Percentiles rank a stretch among this genome's conserved stretches.
Conservation (phyloP, 1,140 invertebrate species). For the Scaptodrosophila lebanonensis region DNA sequence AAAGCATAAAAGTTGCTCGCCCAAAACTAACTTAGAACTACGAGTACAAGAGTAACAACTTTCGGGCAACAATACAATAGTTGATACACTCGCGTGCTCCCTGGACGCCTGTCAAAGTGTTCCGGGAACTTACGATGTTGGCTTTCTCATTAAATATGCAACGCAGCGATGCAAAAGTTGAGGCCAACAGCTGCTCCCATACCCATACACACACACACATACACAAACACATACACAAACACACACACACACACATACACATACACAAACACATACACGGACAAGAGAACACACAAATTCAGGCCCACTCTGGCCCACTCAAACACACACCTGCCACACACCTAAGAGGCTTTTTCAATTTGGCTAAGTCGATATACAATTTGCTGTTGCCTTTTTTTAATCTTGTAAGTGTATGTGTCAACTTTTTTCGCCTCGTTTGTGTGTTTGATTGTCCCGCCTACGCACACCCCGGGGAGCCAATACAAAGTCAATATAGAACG, state of each 20-base stretch:
- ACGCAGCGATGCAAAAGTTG: constrained; percentile 15
- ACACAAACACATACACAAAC: too few species aligned
- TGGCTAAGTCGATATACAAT: constrained; percentile 18
- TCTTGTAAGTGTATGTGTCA: constrained; percentile 71
- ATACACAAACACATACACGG: too few species aligned
- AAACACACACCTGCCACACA: too few species aligned
- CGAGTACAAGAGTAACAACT: constrained; percentile 10
- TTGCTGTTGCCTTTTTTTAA: constrained; percentile 49
- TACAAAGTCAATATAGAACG: constrained; percentile 37
- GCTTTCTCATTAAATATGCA: constrained; percentile 50
- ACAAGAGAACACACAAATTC: too few species aligned
- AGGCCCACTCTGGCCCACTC: constrained; percentile 13
- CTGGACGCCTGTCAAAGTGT: constrained; percentile 43
- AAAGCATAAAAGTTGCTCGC: constrained; percentile 34
- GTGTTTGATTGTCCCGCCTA: constrained; percentile 38
- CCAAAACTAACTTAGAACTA: constrained; percentile 18
- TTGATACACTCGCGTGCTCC: constrained; percentile 19
- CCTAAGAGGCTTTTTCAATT: constrained; percentile 50
- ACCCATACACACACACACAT: too few species aligned
- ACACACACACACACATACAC: too few species aligned
- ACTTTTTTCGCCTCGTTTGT: constrained; percentile 64
- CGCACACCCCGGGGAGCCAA: constrained; percentile 59
- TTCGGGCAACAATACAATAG: too few species aligned
- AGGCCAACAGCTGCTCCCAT: constrained; percentile 4
- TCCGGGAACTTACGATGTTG: constrained; percentile 44